Percentiles rank a stretch among this genome's conserved stretches.
phyloP scores from a whole-genome alignment of 2,797 vertebrate genomes.

The Phylloscopus collybita region DNA sequence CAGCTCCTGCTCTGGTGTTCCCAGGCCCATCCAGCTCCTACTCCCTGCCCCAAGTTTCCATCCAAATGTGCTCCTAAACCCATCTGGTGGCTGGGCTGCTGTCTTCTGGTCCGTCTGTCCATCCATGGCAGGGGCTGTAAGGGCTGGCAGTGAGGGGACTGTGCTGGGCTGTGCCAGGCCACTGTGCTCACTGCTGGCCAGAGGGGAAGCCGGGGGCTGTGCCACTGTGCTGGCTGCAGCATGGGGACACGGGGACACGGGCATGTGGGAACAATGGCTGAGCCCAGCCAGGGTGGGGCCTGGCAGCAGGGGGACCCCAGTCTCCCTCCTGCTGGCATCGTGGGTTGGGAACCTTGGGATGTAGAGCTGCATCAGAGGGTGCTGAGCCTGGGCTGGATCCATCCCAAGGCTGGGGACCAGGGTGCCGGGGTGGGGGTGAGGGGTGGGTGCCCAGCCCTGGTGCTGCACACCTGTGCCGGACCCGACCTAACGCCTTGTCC shows the following conservation, averaged over 20 bases:
- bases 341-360: background rate
- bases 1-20: background rate
- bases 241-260: rapidly evolving
- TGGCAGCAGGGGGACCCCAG: rapidly evolving
- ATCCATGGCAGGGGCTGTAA: rapidly evolving
- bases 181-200: background rate
- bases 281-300: background rate
- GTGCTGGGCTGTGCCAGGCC: rapidly evolving
- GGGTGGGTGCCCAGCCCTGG: background rate
- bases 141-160: background rate
- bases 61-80: rapidly evolving
- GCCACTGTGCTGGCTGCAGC: background rate
- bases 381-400: background rate
- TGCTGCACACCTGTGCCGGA: background rate
- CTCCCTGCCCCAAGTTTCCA: background rate
- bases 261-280: background rate
- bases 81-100: background rate
- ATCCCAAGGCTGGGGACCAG: rapidly evolving
- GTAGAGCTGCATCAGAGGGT: rapidly evolving
- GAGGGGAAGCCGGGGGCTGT: background rate
- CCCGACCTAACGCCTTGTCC: constrained; percentile 30
- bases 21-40: background rate
- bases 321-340: background rate
- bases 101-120: rapidly evolving
- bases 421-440: background rate